These are phyloP conservation scores for Passer montanus DNA, from an alignment of 2,113 vertebrate species.

Conservation along the genomic window DNA sequence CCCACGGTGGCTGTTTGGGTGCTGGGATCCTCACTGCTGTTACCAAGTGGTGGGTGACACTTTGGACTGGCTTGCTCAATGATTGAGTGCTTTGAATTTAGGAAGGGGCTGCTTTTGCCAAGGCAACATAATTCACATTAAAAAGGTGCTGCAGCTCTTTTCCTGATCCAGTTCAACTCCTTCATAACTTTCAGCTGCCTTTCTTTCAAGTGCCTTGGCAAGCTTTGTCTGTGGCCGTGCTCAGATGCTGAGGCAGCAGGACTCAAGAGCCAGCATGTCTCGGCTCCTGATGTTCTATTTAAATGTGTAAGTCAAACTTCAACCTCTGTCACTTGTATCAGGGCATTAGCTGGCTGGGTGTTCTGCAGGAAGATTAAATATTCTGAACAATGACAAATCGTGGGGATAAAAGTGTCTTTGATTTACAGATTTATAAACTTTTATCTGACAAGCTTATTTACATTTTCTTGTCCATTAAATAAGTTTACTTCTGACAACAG, in stretches of 20 bases:
- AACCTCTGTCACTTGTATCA: background rate
- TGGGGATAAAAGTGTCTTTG: background rate
- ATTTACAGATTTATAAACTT: background rate
- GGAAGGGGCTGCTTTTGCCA: background rate
- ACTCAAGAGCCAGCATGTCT: background rate
- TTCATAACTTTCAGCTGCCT: constrained; percentile 23
- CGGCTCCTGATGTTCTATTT: background rate
- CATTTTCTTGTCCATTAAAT: background rate
- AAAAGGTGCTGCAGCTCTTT: background rate
- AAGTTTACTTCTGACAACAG: background rate
- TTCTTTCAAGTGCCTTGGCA: background rate
- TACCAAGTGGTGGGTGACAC: accelerated
- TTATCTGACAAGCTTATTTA: background rate
- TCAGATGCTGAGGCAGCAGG: constrained; percentile 52
- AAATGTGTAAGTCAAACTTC: constrained; percentile 6
- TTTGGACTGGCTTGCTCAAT: background rate
- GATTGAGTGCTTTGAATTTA: background rate
- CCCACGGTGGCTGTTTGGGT: accelerated
- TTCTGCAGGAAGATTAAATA: constrained; percentile 11
- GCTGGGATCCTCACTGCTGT: background rate
- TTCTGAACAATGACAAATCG: background rate
- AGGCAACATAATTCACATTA: background rate
- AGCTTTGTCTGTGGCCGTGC: background rate
- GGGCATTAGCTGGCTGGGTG: background rate
- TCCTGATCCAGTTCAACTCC: background rate